These are phyloP conservation scores for Drosophila ercepeae DNA, from an alignment of 1,140 invertebrate genomes.

Conservation along the genomic window DNA sequence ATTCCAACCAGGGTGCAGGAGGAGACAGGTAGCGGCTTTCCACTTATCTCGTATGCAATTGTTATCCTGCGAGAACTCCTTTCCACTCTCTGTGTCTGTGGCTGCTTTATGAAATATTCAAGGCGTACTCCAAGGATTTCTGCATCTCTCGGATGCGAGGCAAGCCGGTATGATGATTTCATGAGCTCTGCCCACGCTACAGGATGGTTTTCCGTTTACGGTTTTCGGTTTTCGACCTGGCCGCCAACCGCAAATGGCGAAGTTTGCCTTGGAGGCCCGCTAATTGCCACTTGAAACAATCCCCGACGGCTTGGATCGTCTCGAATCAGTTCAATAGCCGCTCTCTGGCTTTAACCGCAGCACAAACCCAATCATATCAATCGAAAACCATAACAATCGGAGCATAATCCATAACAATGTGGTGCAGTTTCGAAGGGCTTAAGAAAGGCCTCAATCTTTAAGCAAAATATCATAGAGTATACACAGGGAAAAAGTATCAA, in stretches of 20 bases:
- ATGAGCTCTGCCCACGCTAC: constrained; percentile 24
- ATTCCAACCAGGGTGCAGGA: constrained; percentile 27
- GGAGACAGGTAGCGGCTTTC: not conserved
- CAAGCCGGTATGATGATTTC: constrained; percentile 35
- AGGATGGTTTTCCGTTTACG: not conserved
- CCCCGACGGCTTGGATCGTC: constrained; percentile 28
- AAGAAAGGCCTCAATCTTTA: constrained; percentile 6
- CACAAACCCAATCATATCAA: constrained; percentile 43
- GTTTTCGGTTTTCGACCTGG: constrained; percentile 1
- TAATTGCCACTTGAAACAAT: constrained; percentile 67
- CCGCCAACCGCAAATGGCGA: constrained; percentile 31
- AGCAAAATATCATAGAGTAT: not conserved
- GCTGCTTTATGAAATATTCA: constrained; percentile 72
- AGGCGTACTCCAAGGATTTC: constrained; percentile 49
- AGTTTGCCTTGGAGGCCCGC: constrained; percentile 25
- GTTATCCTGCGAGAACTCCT: constrained; percentile 23
- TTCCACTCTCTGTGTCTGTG: constrained; percentile 31
- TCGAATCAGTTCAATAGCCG: constrained; percentile 57
- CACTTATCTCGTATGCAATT: constrained; percentile 5
- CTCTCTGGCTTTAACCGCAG: constrained; percentile 20
- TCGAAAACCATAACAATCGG: constrained; percentile 38
- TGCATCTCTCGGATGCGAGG: constrained; percentile 38
- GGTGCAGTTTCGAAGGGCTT: constrained; percentile 25
- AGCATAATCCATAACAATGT: constrained; percentile 61
- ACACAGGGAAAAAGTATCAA: constrained; percentile 6